Evolutionary conservation across 2,797 vertebrate genomes (phyloP), one percentile per base, ranked within the genome.

Genomic region (Acanthurus tractus): DNA sequence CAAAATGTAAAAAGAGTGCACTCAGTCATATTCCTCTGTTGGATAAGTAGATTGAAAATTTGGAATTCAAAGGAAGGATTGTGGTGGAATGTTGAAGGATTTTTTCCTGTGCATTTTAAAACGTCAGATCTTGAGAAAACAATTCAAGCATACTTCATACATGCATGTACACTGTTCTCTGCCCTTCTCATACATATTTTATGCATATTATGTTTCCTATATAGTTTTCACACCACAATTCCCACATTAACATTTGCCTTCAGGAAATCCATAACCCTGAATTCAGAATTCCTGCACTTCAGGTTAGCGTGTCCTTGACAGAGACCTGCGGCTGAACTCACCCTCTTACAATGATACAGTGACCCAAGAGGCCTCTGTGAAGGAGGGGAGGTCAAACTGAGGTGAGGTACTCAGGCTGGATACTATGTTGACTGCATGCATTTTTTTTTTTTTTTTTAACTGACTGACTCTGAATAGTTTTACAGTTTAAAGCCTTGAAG

Each of bases 1-100:
- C 70, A 74, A 88, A 81, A 90, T 82, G 85, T 89, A 67, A 86
- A 86, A 88, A 87, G 86, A 93, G 84, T 82, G 74, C 70, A 69
- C 81, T 89, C 79, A 81, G 52, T 90, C 74, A 90, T 58, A 82
- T 67, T 68, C 70, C 78, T 63, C 50, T 34, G 63, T 55, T 79
- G 76, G 80, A 81, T 85, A 84, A 78, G 74, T 64, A 81, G 77
- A 87, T 78, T 80, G 59, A 83, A 69, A 76, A 67, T 66, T 65
- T 74, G 36, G 71, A 58, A 82, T 84, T 79, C 54, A 78, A 81
- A 79, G 50, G n/a, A 54, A 25, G 66, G 52, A 65, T 66, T 81
- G 74, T 54, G 62, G 20, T 73, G 67, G 46, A 70, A 70, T 63
- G 69, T 63, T 75, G 8, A 46, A 68, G 23, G 18, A 17, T n/a